Base-by-base conservation (phyloP, 1,140 invertebrate genomes). In the Pogonomyrmex californicus region DNA sequence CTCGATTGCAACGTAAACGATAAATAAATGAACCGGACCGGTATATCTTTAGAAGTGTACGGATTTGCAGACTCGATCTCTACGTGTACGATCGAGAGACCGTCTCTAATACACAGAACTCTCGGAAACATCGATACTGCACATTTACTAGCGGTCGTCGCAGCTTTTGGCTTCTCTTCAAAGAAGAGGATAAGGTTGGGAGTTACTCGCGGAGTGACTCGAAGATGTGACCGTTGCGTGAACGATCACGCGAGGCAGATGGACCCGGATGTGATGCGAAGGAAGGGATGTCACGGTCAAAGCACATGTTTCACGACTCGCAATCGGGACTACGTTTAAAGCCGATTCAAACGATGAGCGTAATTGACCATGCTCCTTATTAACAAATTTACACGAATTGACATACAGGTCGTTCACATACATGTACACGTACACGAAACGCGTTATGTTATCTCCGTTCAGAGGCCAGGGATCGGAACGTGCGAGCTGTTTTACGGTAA, bases 1-100 rank as follows among this genome's bases (percentile, higher is more conserved):
- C 14, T 54, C 38, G 9, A 70, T 70, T 56, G 65, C 63, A 44
- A 70, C 66, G 17, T 81, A 70, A 70, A 70, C n/a, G 63, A 81
- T 58, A 70, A 70, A 33, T n/a, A 54, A 36, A 56, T 12, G 9
- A 70, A 58, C 12, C 12, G 54, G 23, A 44, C 38, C 33, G 23
- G 38, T 66, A 41, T 51, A 41, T 51, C 44, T 41, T 12, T 36
- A 0, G 4, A 70, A 23, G 12, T 66, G 47, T 47, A 47, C 5
- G 12, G 54, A 65, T 47, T 23, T 38, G 14, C 14, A 30, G 9
- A n/a, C 58, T 58, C 51, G 51, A 75, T 75, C 49, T 56, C 51
- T 30, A 23, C 23, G 23, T 23, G 23, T 23, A 23, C 23, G 36
- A 3, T 9, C 30, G 44, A 41, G 36, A 38, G 38, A 49, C 6